These are phyloP conservation scores for Luehdorfia chinensis DNA, from an alignment of 1,140 invertebrate species.

Conservation along the genomic window DNA sequence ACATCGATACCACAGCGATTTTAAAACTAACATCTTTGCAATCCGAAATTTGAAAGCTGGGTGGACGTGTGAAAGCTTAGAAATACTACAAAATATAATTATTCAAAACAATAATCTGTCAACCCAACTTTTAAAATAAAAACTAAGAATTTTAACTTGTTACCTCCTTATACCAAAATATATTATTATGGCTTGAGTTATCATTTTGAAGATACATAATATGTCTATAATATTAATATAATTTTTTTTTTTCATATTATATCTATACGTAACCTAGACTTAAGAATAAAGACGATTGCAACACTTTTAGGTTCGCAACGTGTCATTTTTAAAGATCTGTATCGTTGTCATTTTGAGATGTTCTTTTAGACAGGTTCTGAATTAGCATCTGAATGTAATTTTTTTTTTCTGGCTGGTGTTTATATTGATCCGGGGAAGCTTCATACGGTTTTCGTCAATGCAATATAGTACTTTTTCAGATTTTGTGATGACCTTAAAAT, in stretches of 20 bases:
- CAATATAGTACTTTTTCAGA: too few species aligned
- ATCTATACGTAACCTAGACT: conserved; percentile 68
- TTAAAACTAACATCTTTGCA: conserved; percentile 29
- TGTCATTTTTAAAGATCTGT: conserved; percentile 67
- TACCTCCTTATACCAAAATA: conserved; percentile 74
- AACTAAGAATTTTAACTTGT: conserved; percentile 59
- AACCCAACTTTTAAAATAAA: conserved; percentile 47
- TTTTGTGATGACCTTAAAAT: too few species aligned
- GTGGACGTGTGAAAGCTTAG: conserved; percentile 41
- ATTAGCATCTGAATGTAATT: too few species aligned
- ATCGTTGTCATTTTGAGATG: conserved; percentile 37
- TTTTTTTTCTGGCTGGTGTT: too few species aligned
- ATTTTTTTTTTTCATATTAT: conserved; percentile 66
- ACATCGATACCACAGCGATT: conserved; percentile 37
- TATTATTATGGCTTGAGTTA: conserved; percentile 75
- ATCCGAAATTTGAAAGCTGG: conserved; percentile 37
- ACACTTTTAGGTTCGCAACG: conserved; percentile 69
- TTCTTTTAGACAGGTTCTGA: conserved; percentile 35
- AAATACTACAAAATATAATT: conserved; percentile 35
- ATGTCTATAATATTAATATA: conserved; percentile 54
- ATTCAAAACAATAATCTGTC: conserved; percentile 27
- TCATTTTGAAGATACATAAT: conserved; percentile 67
- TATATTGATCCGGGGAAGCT: too few species aligned
- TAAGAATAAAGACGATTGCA: conserved; percentile 67
- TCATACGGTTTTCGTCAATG: too few species aligned